phyloP scores from a whole-genome alignment of 1,140 invertebrate genomes.

The Wiebesia pumilae region DNA sequence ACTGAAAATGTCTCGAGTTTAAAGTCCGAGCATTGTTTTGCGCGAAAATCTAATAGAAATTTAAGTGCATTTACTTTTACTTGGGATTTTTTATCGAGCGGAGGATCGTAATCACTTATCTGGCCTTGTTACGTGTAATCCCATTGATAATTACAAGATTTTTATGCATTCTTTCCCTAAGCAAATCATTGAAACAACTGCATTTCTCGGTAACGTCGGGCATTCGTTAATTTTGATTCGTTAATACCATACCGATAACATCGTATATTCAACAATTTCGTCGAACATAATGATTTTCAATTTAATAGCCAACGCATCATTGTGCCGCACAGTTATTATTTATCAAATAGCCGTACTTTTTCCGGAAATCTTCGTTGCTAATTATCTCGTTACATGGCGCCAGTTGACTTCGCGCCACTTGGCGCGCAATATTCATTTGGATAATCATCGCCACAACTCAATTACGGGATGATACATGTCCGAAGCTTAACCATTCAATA shows the following conservation, averaged over 20 bases:
- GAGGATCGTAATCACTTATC: no score
- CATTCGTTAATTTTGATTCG: not conserved
- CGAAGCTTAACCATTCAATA: not conserved
- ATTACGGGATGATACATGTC: not conserved
- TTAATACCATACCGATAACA: not conserved
- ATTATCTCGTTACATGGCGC: constrained; percentile 42
- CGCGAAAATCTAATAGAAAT: no score
- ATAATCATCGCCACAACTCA: not conserved
- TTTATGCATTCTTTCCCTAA: not conserved
- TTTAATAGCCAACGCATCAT: constrained; percentile 24
- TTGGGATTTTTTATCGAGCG: no score
- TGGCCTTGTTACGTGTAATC: not conserved
- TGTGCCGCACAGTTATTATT: constrained; percentile 36
- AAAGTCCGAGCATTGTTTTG: no score
- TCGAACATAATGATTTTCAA: constrained; percentile 42
- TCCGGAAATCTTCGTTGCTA: constrained; percentile 40
- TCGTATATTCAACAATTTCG: not conserved
- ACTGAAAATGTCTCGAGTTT: no score
- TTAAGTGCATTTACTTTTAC: no score
- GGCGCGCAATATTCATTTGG: not conserved
- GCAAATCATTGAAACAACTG: not conserved
- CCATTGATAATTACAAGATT: not conserved
- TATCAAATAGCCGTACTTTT: constrained; percentile 34
- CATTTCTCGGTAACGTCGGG: not conserved
- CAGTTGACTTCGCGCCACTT: constrained; percentile 26